These are phyloP conservation scores for Polietes domitor DNA, from an alignment of 2,888 invertebrate genomes.

Conservation along the genomic window DNA sequence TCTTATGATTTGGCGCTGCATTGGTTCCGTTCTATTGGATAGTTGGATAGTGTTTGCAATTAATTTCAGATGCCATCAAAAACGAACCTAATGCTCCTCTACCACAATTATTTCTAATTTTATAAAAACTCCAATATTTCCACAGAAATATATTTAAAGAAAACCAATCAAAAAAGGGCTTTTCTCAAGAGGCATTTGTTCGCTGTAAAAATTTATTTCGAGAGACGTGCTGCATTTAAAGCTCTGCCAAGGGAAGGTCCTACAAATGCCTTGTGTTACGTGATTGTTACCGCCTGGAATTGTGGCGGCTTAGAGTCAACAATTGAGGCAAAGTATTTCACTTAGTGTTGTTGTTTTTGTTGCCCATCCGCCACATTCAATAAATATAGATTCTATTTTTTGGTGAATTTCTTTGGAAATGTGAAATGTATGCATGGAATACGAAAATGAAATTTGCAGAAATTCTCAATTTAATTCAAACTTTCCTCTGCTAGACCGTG, in stretches of 20 bases:
- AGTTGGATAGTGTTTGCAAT: no score
- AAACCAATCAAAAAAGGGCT: slow-evolving; percentile 53
- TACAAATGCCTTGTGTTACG: slow-evolving; percentile 48
- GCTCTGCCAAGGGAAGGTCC: slow-evolving; percentile 5
- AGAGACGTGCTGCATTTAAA: slow-evolving; percentile 58
- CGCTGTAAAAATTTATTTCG: slow-evolving; percentile 8
- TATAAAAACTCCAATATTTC: no score
- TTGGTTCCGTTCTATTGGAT: no score
- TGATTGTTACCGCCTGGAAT: slow-evolving; percentile 49
- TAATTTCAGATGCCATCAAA: no score
- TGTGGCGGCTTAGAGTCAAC: slow-evolving; percentile 32
- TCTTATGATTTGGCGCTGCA: no score
- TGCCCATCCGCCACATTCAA: slow-evolving; percentile 48
- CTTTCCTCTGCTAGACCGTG: not conserved
- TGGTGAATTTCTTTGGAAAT: not conserved
- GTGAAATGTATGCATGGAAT: slow-evolving; percentile 43
- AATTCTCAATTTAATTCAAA: slow-evolving; percentile 49
- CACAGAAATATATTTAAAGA: not conserved
- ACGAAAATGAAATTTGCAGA: slow-evolving; percentile 39
- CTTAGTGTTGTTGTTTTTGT: not conserved
- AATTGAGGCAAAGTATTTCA: slow-evolving; percentile 10
- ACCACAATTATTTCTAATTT: no score
- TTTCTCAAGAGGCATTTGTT: slow-evolving; percentile 48
- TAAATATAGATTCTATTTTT: slow-evolving; percentile 35
- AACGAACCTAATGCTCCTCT: no score